Evolutionary conservation across 1,140 invertebrate genomes (phyloP), one percentile per base, ranked within the genome.

Genomic region (Diprion similis): DNA sequence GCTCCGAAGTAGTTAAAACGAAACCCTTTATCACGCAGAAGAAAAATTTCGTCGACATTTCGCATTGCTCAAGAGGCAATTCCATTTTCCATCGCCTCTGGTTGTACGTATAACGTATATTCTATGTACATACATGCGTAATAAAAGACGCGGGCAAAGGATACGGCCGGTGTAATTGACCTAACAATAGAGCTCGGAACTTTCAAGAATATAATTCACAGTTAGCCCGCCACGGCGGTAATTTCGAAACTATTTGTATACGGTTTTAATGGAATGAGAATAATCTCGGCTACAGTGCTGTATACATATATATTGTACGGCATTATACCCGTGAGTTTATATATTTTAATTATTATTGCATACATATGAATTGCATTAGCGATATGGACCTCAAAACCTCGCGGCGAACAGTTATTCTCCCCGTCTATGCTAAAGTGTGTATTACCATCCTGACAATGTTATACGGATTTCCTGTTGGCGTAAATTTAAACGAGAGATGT

Each of bases 181-280:
- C 11, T 59, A 59, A 59, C n/a, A n/a, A 59, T n/a, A 59, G n/a
- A 59, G 2, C 51, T 59, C 51, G 51, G n/a, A 59, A 59, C 51
- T 59, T 59, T 59, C 51, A 59, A 59, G 51, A 59, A 59, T 59
- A 59, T 59, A 59, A 59, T 59, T 59, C 6, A 59, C 51, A 59
- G 51, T 59, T 59, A 59, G 11, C 24, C 24, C 24, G n/a, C n/a
- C n/a, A n/a, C n/a, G 24, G 24, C 24, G 24, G 24, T 37, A 37
- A 37, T 37, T 37, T 37, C 24, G 2, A 37, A 37, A 6, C 24
- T 37, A 37, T 37, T 37, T 37, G 24, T 6, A 37, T 37, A 37
- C 24, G 24, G 24, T 37, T 37, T 37, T 6, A 37, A 37, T 37
- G 24, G 24, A 37, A 37, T 37, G 24, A 37, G 24, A 37, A 37